phyloP scores from a whole-genome alignment of 2,113 vertebrate species.

The Rhizomys pruinosus region DNA sequence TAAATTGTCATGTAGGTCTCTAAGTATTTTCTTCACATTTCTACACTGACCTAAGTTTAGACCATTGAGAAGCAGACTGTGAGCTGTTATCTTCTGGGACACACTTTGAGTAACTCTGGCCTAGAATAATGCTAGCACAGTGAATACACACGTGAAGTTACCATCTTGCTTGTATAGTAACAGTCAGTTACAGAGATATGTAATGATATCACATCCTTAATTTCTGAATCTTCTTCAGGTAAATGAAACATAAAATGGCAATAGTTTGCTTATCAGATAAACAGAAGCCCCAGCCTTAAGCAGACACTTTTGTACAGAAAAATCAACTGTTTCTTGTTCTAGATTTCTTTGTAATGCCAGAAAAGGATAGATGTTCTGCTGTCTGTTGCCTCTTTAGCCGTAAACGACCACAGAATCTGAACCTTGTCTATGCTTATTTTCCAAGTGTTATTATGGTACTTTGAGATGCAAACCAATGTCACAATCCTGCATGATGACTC shows the following conservation, averaged over 20 bases:
- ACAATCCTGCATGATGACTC: conserved; percentile 85
- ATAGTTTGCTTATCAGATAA: neutral
- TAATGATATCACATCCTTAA: neutral
- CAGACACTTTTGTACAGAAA: conserved; percentile 53
- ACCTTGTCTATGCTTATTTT: conserved; percentile 76
- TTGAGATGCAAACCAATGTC: conserved; percentile 84
- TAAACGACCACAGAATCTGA: conserved; percentile 73
- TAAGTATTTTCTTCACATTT: conserved; percentile 33
- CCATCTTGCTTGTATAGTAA: neutral
- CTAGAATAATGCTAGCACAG: neutral
- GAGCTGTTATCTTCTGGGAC: neutral
- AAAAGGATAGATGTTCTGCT: conserved; percentile 69
- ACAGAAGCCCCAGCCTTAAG: conserved; percentile 28
- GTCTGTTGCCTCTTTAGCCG: conserved; percentile 42
- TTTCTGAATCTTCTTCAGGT: conserved; percentile 10
- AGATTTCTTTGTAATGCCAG: conserved; percentile 61
- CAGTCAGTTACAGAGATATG: neutral
- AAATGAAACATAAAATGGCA: neutral
- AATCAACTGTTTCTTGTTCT: neutral
- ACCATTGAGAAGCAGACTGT: neutral
- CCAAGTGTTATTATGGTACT: conserved; percentile 70
- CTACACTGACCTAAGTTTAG: neutral
- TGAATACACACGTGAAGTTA: neutral
- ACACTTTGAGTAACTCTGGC: neutral
- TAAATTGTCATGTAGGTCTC: neutral